A percentile compares a stretch with the other conserved stretches of the same genome.
Conservation (phyloP, 2,888 invertebrate species). For the Biston betularia region DNA sequence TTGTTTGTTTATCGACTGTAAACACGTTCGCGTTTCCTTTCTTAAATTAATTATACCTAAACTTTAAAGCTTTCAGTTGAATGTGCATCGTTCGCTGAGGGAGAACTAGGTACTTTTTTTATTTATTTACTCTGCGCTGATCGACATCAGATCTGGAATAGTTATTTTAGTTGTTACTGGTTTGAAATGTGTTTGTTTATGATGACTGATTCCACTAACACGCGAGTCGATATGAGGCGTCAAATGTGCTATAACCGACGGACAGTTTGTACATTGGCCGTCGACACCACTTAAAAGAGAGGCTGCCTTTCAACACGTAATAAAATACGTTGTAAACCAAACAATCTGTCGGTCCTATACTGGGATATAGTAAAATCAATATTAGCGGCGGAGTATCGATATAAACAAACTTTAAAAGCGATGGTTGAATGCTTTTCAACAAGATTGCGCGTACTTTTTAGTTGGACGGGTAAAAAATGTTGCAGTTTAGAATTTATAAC, state of each 20-base stretch:
- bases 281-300: constrained; percentile 26
- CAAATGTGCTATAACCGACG: constrained; percentile 18
- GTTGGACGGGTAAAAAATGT: too few species aligned
- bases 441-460: neutral
- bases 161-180: constrained; percentile 9
- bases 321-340: constrained; percentile 29
- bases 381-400: constrained; percentile 10
- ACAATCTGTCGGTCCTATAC: constrained; percentile 21
- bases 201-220: constrained; percentile 18
- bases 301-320: constrained; percentile 25
- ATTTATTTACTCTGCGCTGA: constrained; percentile 24
- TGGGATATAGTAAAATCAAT: constrained; percentile 31
- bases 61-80: constrained; percentile 13
- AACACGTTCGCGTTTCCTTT: constrained; percentile 21
- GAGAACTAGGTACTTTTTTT: constrained; percentile 11
- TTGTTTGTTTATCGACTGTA: constrained; percentile 17
- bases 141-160: constrained; percentile 14
- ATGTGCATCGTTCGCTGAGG: constrained; percentile 25
- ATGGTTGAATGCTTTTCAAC: constrained; percentile 9
- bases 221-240: constrained; percentile 16
- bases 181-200: constrained; percentile 25
- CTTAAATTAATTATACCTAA: constrained; percentile 18
- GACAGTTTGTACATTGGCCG: constrained; percentile 20
- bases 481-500: too few species aligned
- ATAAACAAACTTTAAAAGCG: constrained; percentile 27